Evolutionary conservation across 2,113 vertebrate species (phyloP), one percentile per base, ranked within the genome.

Genomic region (Micronycteris hirsuta): DNA sequence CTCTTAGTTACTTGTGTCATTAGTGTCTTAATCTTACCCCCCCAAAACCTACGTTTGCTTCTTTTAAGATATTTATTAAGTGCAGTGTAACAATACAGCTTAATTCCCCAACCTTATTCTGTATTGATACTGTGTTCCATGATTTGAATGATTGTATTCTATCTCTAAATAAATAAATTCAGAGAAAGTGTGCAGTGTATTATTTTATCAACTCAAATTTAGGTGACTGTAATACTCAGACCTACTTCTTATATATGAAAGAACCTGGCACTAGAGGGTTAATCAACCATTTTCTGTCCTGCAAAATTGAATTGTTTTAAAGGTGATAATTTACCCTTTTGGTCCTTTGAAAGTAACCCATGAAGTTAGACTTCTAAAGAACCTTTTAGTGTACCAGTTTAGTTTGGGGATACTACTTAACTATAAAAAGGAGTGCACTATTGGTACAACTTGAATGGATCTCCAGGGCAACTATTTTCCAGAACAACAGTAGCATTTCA

Each of bases 131-230:
- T 96, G 86, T 96, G 49, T 97, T 98, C 91, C 71, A 96, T 96
- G 76, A 96, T 95, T 98, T 97, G 80, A 98, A 61, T 96, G 96
- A 95, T 94, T 98, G 68, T 97, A 86, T 95, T 85, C 58, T 95
- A 45, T 92, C 87, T 82, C 61, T 97, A 96, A 99, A 98, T 98
- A 98, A 99, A 98, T 91, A 71, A 97, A 98, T 97, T 98, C 96
- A 97, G 76, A 98, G 88, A 95, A 98, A 89, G 38, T 58, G 22
- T 67, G 20, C 49, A n/a, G 26, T 80, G 31, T 2, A 0, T n/a
- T 74, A 96, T 41, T 22, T 96, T 8, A 43, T 54, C 70, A 81
- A 15, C 43, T 95, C 45, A 82, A 81, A 61, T 86, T 63, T 61
- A 94, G 26, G 12, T 85, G 43, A 8, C 63, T 84, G 0, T 67